Percentiles rank a stretch among this genome's conserved stretches.
phyloP scores from a whole-genome alignment of 2,113 vertebrate species.

The Rhodinocichla rosea region DNA sequence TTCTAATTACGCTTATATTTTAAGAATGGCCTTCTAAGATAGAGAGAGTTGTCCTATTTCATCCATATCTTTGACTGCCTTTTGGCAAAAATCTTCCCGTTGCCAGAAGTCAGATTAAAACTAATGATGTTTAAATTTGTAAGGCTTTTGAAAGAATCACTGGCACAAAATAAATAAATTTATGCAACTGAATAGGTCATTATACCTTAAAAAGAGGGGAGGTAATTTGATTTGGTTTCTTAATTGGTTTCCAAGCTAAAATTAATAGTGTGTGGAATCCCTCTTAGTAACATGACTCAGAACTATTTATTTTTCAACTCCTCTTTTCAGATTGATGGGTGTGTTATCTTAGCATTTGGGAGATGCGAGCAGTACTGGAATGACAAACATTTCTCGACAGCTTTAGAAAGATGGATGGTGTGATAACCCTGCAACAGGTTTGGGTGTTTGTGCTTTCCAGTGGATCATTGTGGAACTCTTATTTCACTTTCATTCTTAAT shows the following conservation, averaged over 20 bases:
- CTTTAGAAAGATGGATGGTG: slow-evolving; percentile 63
- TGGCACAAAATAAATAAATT: slow-evolving; percentile 51
- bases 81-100: not conserved
- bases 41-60: not conserved
- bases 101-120: not conserved
- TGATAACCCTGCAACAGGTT: slow-evolving; percentile 31
- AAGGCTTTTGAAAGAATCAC: not conserved
- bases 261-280: slow-evolving; percentile 65
- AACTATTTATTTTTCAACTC: slow-evolving; percentile 53
- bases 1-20: not conserved
- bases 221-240: slow-evolving; percentile 53
- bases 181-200: not conserved
- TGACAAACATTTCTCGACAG: slow-evolving; percentile 69
- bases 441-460: slow-evolving; percentile 53
- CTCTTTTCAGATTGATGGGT: slow-evolving; percentile 69
- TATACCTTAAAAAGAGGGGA: slow-evolving; percentile 17
- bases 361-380: slow-evolving; percentile 55
- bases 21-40: not conserved
- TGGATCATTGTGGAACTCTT: not conserved
- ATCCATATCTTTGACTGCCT: not conserved
- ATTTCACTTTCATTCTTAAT: not conserved
- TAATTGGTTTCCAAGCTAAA: slow-evolving; percentile 68
- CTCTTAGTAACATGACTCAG: slow-evolving; percentile 48
- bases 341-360: slow-evolving; percentile 52
- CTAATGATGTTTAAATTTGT: not conserved